Percentiles rank a stretch among this genome's conserved stretches.
phyloP scores from a whole-genome alignment of 2,888 invertebrate genomes.

The Galeruca laticollis region DNA sequence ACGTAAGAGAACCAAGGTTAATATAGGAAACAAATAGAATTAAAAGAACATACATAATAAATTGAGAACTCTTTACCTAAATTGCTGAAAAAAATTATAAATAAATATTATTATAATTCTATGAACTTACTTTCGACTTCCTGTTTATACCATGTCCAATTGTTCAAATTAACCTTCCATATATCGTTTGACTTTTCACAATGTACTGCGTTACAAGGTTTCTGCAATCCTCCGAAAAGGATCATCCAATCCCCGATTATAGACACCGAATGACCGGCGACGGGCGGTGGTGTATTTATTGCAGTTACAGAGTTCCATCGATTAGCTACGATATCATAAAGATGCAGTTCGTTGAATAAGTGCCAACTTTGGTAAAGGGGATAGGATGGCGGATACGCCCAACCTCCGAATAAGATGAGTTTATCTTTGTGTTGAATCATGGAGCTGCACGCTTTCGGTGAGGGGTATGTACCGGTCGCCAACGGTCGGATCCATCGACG shows the following conservation, averaged over 20 bases:
- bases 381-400: slow-evolving; percentile 91
- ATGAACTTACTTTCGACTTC: slow-evolving; percentile 66
- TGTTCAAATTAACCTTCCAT: slow-evolving; percentile 87
- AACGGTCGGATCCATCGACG: slow-evolving; percentile 87
- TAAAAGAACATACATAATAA: no score
- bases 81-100: background rate
- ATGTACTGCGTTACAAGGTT: slow-evolving; percentile 62
- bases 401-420: slow-evolving; percentile 85
- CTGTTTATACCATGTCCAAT: slow-evolving; percentile 83
- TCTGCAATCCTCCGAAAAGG: slow-evolving; percentile 73
- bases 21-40: no score
- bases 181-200: slow-evolving; percentile 80
- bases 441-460: slow-evolving; percentile 95
- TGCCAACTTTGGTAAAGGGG: slow-evolving; percentile 88
- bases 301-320: slow-evolving; percentile 81
- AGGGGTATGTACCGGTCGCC: slow-evolving; percentile 90
- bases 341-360: slow-evolving; percentile 92
- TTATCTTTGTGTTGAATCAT: slow-evolving; percentile 88
- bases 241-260: slow-evolving; percentile 86
- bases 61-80: no score
- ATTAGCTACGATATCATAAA: slow-evolving; percentile 84
- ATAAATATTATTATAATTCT: background rate
- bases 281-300: slow-evolving; percentile 77
- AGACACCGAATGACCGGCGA: slow-evolving; percentile 94
- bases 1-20: no score